A percentile compares a stretch with the other conserved stretches of the same genome.
These are phyloP conservation scores for Eumeta japonica DNA, from an alignment of 1,140 invertebrate genomes.

Conservation along the genomic window DNA sequence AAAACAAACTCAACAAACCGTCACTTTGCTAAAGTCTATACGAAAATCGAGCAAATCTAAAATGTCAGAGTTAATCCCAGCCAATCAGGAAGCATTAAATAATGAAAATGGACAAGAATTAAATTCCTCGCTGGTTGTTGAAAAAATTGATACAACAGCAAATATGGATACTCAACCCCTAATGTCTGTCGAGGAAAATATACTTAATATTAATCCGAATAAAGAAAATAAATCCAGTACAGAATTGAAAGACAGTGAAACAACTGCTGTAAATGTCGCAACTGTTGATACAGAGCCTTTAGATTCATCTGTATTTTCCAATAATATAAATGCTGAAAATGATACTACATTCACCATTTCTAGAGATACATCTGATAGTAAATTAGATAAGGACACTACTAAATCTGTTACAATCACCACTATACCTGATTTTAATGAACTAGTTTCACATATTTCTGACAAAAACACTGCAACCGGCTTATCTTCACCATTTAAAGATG, in stretches of 20 bases:
- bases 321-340: neutral
- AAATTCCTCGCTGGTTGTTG: too few relatives aligned
- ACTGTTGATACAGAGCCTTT: slow-evolving; percentile 37
- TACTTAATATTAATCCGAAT: too few relatives aligned
- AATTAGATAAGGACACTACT: slow-evolving; percentile 4
- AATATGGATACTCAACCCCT: neutral
- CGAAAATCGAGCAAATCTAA: too few relatives aligned
- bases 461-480: too few relatives aligned
- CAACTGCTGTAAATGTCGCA: slow-evolving; percentile 34
- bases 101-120: slow-evolving; percentile 1
- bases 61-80: too few relatives aligned
- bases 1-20: too few relatives aligned
- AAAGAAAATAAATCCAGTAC: too few relatives aligned
- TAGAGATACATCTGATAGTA: slow-evolving; percentile 1
- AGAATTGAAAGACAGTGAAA: too few relatives aligned
- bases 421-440: slow-evolving; percentile 3
- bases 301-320: slow-evolving; percentile 9
- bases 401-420: slow-evolving; percentile 4
- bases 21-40: too few relatives aligned
- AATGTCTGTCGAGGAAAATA: too few relatives aligned
- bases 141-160: too few relatives aligned
- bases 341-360: neutral
- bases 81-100: too few relatives aligned
- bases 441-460: neutral
- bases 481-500: slow-evolving; percentile 38